phyloP scores from a whole-genome alignment of 2,113 vertebrate genomes.

The Chaetodon auriga region DNA sequence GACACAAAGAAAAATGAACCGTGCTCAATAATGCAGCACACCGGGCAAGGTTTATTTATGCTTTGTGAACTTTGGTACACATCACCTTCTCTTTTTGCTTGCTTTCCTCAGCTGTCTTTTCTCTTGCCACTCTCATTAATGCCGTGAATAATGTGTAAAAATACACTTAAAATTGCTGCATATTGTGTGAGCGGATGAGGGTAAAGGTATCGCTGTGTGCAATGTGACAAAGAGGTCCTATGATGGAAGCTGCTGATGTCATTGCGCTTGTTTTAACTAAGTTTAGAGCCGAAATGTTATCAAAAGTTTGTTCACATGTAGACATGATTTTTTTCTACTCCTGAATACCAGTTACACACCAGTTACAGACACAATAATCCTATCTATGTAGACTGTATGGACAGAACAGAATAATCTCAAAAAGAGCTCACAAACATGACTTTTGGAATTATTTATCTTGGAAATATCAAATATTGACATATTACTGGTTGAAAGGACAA shows the following conservation, averaged over 20 bases:
- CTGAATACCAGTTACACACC: not conserved
- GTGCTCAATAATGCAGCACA: conserved; percentile 38
- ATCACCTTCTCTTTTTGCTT: conserved; percentile 11
- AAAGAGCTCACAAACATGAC: too few species aligned
- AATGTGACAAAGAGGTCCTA: not conserved
- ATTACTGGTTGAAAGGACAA: not conserved
- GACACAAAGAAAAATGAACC: conserved; percentile 57
- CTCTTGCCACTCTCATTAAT: not conserved
- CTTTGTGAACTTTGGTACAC: conserved; percentile 48
- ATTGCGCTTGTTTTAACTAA: not conserved
- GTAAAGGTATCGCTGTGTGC: not conserved
- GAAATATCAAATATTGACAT: too few species aligned
- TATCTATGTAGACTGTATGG: not conserved
- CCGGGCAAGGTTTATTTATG: conserved; percentile 30
- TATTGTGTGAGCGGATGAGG: conserved; percentile 2
- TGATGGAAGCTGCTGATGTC: not conserved
- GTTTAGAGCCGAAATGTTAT: not conserved
- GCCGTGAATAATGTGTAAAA: conserved; percentile 5
- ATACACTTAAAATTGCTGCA: conserved; percentile 7
- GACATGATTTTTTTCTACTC: too few species aligned
- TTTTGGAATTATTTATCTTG: too few species aligned
- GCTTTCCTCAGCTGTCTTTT: conserved; percentile 15
- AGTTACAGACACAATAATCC: not conserved
- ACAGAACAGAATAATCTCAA: not conserved
- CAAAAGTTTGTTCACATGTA: not conserved